phyloP scores from a whole-genome alignment of 1,140 invertebrate species.

The Nymphalis io region DNA sequence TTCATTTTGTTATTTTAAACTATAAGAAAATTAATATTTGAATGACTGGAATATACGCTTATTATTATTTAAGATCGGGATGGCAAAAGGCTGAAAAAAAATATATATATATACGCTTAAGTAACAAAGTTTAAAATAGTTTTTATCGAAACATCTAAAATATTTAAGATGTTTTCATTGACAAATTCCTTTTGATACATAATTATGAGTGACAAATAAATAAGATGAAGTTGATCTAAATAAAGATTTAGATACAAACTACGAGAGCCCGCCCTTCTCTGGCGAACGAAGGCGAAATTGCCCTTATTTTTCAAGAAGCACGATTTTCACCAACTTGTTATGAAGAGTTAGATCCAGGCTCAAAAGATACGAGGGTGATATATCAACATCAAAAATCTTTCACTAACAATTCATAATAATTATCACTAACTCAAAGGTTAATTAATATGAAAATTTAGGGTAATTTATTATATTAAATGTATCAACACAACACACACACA shows the following conservation, averaged over 20 bases:
- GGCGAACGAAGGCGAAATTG: conserved; percentile 43
- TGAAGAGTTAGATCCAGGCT: conserved; percentile 50
- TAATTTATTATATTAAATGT: too few relatives aligned
- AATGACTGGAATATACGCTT: too few relatives aligned
- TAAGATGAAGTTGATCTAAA: conserved; percentile 25
- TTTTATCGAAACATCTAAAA: too few relatives aligned
- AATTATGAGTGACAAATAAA: conserved; percentile 8
- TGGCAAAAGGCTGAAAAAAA: too few relatives aligned
- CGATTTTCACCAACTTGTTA: conserved; percentile 57
- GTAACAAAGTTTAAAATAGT: too few relatives aligned
- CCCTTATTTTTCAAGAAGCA: conserved; percentile 58
- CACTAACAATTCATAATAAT: conserved; percentile 3
- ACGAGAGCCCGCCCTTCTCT: too few relatives aligned
- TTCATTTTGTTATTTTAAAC: background rate
- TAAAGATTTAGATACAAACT: conserved; percentile 32
- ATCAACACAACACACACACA: too few relatives aligned
- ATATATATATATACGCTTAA: too few relatives aligned
- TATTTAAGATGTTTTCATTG: too few relatives aligned
- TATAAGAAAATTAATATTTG: background rate
- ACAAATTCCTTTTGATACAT: background rate
- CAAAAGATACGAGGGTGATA: conserved; percentile 35
- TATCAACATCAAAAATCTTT: conserved; percentile 31
- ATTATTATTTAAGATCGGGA: too few relatives aligned
- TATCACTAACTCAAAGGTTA: background rate
- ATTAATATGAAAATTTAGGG: too few relatives aligned